These are phyloP conservation scores for Vollenhovia emeryi DNA, from an alignment of 1,140 invertebrate species.

Conservation along the genomic window DNA sequence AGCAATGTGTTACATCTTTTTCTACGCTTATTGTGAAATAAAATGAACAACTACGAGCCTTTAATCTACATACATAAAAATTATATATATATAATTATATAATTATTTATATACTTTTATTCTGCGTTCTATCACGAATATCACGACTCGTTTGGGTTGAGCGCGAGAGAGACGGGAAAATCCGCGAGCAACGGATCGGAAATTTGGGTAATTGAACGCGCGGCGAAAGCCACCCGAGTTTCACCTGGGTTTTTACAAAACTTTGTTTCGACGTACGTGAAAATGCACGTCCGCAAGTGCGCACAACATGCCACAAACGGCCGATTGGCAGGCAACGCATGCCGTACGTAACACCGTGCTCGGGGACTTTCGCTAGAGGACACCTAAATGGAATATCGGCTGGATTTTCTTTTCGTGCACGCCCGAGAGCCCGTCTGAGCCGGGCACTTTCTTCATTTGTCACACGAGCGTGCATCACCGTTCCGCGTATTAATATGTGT, in stretches of 20 bases:
- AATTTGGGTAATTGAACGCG: slow-evolving; percentile 62
- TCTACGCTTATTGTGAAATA: neutral
- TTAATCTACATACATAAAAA: neutral
- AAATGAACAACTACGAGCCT: neutral
- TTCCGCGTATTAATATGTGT: slow-evolving; percentile 41
- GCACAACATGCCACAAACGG: slow-evolving; percentile 4
- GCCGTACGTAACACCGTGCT: neutral
- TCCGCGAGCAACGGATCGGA: neutral
- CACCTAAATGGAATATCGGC: slow-evolving; percentile 18
- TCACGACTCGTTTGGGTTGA: neutral
- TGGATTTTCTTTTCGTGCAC: slow-evolving; percentile 36
- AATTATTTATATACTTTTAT: neutral
- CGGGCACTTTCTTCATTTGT: slow-evolving; percentile 45
- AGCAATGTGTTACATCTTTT: neutral
- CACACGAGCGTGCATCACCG: slow-evolving; percentile 14
- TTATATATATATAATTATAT: neutral
- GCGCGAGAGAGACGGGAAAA: neutral
- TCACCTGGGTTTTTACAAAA: slow-evolving; percentile 52
- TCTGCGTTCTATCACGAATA: neutral
- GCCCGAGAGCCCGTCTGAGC: neutral
- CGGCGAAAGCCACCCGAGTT: neutral
- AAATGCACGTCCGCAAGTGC: neutral
- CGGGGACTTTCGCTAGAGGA: slow-evolving; percentile 16
- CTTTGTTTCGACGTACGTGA: neutral
- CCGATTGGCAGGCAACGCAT: slow-evolving; percentile 18